Base-by-base conservation (phyloP, 2,888 invertebrate genomes). In the Rhagophthalmus giganteus region DNA sequence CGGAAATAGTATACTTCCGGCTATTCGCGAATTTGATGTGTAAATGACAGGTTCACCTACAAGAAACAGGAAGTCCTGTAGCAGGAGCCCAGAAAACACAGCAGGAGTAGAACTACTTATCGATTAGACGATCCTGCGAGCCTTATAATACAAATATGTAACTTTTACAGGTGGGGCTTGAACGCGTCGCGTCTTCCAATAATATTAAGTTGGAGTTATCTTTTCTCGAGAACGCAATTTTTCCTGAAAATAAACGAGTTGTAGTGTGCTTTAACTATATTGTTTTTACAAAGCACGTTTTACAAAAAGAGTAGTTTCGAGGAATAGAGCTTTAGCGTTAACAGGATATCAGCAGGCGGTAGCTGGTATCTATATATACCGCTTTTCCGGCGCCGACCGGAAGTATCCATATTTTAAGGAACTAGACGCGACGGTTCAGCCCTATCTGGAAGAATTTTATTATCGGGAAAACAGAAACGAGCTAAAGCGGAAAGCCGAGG, bases 11-110 rank as follows among this genome's bases (percentile, higher is more conserved):
- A n/a, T n/a, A n/a, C n/a, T n/a, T n/a, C n/a, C 34, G 38, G 14
- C 38, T 28, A 53, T 34, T 10, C 10, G 38, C 33, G 20, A 16
- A 32, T 38, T 44, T 46, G 46, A 45, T 28, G n/a, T n/a, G n/a
- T n/a, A n/a, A n/a, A n/a, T 37, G 26, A 40, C 30, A 27, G 14
- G 25, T 55, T 67, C 66, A 73, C 72, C 72, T 72, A 66, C 64
- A 66, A 61, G 55, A 62, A 65, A 57, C 70, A 66, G 71, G 72
- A 72, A 71, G 68, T 70, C 41, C 46, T n/a, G 15, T 57, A 69
- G 40, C 70, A 71, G 71, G 71, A 63, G 32, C 42, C 31, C 67
- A 71, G 48, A 39, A 51, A 37, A 26, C 33, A 11, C 20, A 8
- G 33, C 15, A 40, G 41, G 58, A 44, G 42, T 32, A 32, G 34